Percentiles rank a stretch among this genome's conserved stretches.
phyloP scores from a whole-genome alignment of 2,113 vertebrate species.

The Rhea americana region DNA sequence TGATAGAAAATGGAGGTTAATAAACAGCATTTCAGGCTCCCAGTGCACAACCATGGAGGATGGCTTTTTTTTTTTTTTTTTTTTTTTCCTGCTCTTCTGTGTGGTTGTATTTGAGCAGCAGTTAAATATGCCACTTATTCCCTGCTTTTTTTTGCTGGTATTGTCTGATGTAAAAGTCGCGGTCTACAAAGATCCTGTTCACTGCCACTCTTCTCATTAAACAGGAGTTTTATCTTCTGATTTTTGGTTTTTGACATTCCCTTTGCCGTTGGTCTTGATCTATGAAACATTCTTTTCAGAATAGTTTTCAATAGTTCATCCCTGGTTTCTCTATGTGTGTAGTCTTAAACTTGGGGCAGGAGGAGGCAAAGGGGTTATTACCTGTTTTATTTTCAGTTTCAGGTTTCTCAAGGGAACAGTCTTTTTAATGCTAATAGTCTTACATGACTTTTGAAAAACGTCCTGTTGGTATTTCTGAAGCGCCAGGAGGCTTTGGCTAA shows the following conservation, averaged over 20 bases:
- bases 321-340: not conserved
- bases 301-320: slow-evolving; percentile 14
- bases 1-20: not conserved
- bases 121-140: not conserved
- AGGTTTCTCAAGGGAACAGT: slow-evolving; percentile 5
- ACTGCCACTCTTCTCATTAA: not conserved
- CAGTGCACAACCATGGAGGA: accelerated
- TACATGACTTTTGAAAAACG: not conserved
- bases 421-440: not conserved
- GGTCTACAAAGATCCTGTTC: not conserved
- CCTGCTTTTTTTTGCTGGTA: not conserved
- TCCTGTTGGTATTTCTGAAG: not conserved
- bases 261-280: not conserved
- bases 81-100: not conserved
- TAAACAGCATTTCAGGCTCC: not conserved
- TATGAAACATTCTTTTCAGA: not conserved
- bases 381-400: slow-evolving; percentile 36
- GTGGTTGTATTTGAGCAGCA: not conserved
- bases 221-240: not conserved
- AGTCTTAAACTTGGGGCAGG: not conserved
- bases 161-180: not conserved
- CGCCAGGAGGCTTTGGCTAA: not conserved
- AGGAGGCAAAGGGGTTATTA: not conserved
- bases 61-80: not conserved
- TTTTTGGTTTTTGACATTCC: slow-evolving; percentile 14